Evolutionary conservation across 2,888 invertebrate species (phyloP).

Genomic region (Lordiphosa andalusiaca): DNA sequence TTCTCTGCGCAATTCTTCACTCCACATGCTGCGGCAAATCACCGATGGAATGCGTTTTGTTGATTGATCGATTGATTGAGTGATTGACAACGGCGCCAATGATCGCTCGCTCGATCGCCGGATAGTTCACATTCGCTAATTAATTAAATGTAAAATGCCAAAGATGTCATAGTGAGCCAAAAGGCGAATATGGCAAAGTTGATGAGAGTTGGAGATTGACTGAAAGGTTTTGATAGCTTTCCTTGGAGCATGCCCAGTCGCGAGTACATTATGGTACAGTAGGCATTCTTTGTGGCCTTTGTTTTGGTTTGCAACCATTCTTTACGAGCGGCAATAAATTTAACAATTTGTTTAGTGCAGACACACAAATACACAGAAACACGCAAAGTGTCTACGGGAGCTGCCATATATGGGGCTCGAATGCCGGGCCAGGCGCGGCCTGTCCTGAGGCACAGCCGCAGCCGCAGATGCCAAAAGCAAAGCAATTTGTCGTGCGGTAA

Average conservation of each 20-base stretch:
- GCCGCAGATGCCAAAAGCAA: conserved; percentile 70
- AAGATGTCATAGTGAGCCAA: conserved; percentile 39
- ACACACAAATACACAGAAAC: conserved; percentile 44
- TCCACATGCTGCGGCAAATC: conserved; percentile 55
- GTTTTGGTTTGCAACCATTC: conserved; percentile 68
- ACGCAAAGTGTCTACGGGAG: conserved; percentile 68
- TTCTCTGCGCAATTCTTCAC: conserved; percentile 61
- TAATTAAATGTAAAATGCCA: conserved; percentile 58
- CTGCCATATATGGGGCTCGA: conserved; percentile 59
- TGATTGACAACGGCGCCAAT: conserved; percentile 73
- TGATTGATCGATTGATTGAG: conserved; percentile 69
- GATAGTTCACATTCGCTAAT: conserved; percentile 61
- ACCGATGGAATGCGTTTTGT: conserved; percentile 43
- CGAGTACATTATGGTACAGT: conserved; percentile 51
- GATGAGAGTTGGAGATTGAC: conserved; percentile 1
- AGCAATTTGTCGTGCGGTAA: conserved; percentile 72
- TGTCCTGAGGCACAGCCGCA: conserved; percentile 17
- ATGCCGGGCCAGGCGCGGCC: conserved; percentile 15
- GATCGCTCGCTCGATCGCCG: conserved; percentile 32
- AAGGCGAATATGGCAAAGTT: conserved; percentile 41
- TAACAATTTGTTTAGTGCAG: conserved; percentile 76
- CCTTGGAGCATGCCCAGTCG: conserved; percentile 12
- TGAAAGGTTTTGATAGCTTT: conserved; percentile 11
- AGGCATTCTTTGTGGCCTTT: conserved; percentile 44
- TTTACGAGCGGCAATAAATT: conserved; percentile 77